phyloP scores from a whole-genome alignment of 2,113 vertebrate species.

The Melanotaenia duboulayi region DNA sequence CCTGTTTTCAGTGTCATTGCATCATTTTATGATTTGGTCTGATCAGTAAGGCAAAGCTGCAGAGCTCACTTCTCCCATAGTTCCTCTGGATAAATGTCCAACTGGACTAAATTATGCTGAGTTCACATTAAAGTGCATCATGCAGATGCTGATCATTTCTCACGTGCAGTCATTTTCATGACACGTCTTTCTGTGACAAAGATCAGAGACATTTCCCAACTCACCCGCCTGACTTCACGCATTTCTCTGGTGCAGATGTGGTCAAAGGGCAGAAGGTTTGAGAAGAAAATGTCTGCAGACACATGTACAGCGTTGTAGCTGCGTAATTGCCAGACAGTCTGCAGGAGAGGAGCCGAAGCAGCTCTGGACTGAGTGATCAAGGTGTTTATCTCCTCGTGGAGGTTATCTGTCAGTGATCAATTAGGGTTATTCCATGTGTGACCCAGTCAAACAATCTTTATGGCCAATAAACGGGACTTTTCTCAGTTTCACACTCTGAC shows the following conservation, averaged over 20 bases:
- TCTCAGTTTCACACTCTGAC: conserved; percentile 7
- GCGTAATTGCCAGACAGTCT: conserved; percentile 18
- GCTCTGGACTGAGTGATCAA: conserved; percentile 25
- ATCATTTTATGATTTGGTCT: no score
- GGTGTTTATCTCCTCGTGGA: not conserved
- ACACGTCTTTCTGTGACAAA: conserved; percentile 63
- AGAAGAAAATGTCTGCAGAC: not conserved
- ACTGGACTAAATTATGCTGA: conserved; percentile 1
- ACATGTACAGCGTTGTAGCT: not conserved
- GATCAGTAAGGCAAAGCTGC: no score
- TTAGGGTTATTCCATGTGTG: conserved; percentile 24
- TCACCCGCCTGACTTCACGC: conserved; percentile 18
- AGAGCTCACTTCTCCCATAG: not conserved
- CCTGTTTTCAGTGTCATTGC: no score
- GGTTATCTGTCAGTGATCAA: conserved; percentile 43
- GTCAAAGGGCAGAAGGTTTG: conserved; percentile 57
- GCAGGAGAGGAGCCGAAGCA: conserved; percentile 32
- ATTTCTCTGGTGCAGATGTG: conserved; percentile 16
- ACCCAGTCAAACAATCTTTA: not conserved
- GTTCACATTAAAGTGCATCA: not conserved
- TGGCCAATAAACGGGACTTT: conserved; percentile 39
- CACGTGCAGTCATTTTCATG: conserved; percentile 28
- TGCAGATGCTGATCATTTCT: conserved; percentile 3
- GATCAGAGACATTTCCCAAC: conserved; percentile 72
- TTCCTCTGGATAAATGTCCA: not conserved